A percentile compares a stretch with the other conserved stretches of the same genome.
Evolutionary conservation across 2,797 vertebrate genomes (phyloP).

Genomic region (Allobates femoralis): DNA sequence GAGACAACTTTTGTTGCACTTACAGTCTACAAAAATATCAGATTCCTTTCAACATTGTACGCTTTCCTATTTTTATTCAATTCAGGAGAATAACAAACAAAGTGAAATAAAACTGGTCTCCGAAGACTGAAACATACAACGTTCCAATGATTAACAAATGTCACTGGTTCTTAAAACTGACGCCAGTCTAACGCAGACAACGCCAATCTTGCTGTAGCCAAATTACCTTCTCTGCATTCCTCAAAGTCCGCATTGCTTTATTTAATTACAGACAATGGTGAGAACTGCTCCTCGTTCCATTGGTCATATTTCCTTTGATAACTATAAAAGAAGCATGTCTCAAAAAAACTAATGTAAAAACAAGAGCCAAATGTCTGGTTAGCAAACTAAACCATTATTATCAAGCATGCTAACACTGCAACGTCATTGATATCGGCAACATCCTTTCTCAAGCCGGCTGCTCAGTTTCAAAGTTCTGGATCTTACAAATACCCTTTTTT

Average conservation of each 20-base stretch:
- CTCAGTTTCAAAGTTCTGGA: slow-evolving; percentile 44
- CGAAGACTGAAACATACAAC: slow-evolving; percentile 7
- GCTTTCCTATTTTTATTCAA: slow-evolving; percentile 31
- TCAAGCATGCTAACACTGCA: slow-evolving; percentile 49
- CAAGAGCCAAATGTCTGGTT: slow-evolving; percentile 44
- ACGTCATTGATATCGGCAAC: slow-evolving; percentile 42
- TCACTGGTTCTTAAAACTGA: slow-evolving; percentile 22
- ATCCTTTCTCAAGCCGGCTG: slow-evolving; percentile 36
- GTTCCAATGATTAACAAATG: slow-evolving; percentile 30
- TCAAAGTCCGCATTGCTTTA: slow-evolving; percentile 24
- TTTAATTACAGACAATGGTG: slow-evolving; percentile 54
- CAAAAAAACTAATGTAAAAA: slow-evolving; percentile 37
- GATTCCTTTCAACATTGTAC: slow-evolving; percentile 23
- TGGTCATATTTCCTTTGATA: slow-evolving; percentile 52
- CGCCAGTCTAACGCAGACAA: slow-evolving; percentile 33
- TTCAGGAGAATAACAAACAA: slow-evolving; percentile 15
- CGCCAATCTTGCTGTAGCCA: slow-evolving; percentile 1
- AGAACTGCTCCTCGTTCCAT: slow-evolving; percentile 40
- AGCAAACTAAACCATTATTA: slow-evolving; percentile 51
- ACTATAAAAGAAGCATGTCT: slow-evolving; percentile 30
- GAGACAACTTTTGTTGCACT: neutral
- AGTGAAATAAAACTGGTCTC: slow-evolving; percentile 13
- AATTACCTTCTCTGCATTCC: slow-evolving; percentile 37
- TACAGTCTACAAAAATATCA: slow-evolving; percentile 5
- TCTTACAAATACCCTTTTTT: neutral